A percentile compares a stretch with the other conserved stretches of the same genome.
Conservation (phyloP, 2,888 invertebrate genomes). For the Nyleta sp. region DNA sequence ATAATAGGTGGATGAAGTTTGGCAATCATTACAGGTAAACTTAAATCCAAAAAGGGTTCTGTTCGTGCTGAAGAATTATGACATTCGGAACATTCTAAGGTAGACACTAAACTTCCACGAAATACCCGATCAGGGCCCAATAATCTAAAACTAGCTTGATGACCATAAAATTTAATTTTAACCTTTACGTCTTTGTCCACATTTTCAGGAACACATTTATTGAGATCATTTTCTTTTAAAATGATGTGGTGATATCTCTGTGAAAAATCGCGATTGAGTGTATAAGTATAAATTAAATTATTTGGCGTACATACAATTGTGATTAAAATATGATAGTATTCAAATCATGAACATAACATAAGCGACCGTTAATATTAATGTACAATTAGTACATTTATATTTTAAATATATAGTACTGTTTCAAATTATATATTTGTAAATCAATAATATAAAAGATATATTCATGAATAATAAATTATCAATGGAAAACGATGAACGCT, state of each 20-base stretch:
- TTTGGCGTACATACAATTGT: too few relatives aligned
- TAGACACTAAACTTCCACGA: constrained; percentile 95
- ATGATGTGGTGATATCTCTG: constrained; percentile 93
- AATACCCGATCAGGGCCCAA: constrained; percentile 95
- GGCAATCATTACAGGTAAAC: constrained; percentile 92
- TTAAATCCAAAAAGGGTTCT: constrained; percentile 97
- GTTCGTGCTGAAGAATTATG: constrained; percentile 92
- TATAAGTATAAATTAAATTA: too few relatives aligned
- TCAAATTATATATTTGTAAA: too few relatives aligned
- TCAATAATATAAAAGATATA: too few relatives aligned
- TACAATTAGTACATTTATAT: too few relatives aligned
- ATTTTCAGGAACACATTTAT: constrained; percentile 85
- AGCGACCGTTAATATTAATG: too few relatives aligned
- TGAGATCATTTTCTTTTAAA: constrained; percentile 89
- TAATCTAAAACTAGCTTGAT: constrained; percentile 90
- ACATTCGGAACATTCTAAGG: constrained; percentile 95
- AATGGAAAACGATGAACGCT: too few relatives aligned
- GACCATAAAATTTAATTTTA: constrained; percentile 92
- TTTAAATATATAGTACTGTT: too few relatives aligned
- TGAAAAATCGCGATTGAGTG: constrained; percentile 4
- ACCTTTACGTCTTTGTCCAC: constrained; percentile 90
- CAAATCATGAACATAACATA: too few relatives aligned
- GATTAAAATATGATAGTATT: too few relatives aligned
- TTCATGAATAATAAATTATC: too few relatives aligned
- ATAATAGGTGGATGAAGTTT: constrained; percentile 89